Conservation (phyloP, 1,140 invertebrate species). For the Ceratosolen fusciceps region DNA sequence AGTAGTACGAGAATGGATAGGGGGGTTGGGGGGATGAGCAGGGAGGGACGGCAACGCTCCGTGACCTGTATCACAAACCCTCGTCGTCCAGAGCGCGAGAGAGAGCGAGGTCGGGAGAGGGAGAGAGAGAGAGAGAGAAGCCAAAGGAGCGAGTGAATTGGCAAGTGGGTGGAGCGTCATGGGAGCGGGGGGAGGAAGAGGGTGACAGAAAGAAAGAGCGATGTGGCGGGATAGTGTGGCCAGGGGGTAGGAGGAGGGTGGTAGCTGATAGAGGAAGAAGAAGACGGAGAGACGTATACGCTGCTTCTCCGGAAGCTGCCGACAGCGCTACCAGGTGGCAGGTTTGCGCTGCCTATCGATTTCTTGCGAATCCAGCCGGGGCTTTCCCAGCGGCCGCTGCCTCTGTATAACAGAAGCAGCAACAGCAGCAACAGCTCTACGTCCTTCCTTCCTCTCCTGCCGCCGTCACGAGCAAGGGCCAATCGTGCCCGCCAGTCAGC, state of each 20-base stretch:
- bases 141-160: background rate
- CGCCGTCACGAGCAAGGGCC: background rate
- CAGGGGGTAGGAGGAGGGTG: no score
- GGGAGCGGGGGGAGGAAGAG: no score
- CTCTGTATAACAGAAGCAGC: no score
- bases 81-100: background rate
- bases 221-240: no score
- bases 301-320: slow-evolving; percentile 53
- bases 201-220: no score
- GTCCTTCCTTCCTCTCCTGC: background rate
- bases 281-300: background rate
- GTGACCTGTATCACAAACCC: slow-evolving; percentile 24
- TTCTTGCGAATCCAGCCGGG: slow-evolving; percentile 64
- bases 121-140: background rate
- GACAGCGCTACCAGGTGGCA: slow-evolving; percentile 59
- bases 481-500: background rate
- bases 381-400: slow-evolving; percentile 24
- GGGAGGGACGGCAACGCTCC: background rate
- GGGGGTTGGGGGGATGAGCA: no score
- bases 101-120: background rate
- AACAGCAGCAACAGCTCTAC: no score
- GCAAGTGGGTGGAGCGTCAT: background rate
- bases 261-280: background rate
- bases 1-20: no score
- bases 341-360: slow-evolving; percentile 61